A percentile compares a stretch with the other conserved stretches of the same genome.
Conservation (phyloP, 2,888 invertebrate genomes). For the Adela reaumurella region DNA sequence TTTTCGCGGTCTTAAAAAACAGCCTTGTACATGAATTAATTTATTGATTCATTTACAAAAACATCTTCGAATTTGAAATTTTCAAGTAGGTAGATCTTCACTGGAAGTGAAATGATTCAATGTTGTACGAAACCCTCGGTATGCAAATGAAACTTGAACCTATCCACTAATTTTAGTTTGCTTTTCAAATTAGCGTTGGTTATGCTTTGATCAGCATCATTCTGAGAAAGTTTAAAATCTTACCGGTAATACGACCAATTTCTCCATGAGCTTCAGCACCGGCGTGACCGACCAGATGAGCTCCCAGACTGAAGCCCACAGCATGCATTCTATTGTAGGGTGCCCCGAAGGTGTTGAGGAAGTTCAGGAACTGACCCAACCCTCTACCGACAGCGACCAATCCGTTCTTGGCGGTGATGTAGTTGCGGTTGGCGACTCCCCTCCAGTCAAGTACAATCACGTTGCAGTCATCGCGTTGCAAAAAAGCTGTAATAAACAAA, state of each 20-base stretch:
- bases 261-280: conserved; percentile 24
- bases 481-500: conserved; percentile 21
- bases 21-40: no score
- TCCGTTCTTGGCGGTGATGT: conserved; percentile 26
- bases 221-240: not conserved
- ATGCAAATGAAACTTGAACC: no score
- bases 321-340: conserved; percentile 28
- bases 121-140: no score
- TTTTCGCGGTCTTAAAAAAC: no score
- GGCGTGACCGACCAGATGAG: conserved; percentile 35
- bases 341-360: conserved; percentile 20
- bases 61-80: no score
- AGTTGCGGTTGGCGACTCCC: conserved; percentile 26
- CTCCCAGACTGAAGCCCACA: conserved; percentile 44
- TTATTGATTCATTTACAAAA: no score
- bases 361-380: conserved; percentile 25
- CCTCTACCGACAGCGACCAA: conserved; percentile 22
- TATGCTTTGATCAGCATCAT: not conserved
- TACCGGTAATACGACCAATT: conserved; percentile 34
- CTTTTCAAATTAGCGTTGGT: no score
- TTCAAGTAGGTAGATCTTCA: no score
- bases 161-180: not conserved
- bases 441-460: conserved; percentile 43
- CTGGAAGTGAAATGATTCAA: no score
- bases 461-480: conserved; percentile 27